Evolutionary conservation across 2,888 invertebrate species (phyloP).

Genomic region (Drosophila histrio): DNA sequence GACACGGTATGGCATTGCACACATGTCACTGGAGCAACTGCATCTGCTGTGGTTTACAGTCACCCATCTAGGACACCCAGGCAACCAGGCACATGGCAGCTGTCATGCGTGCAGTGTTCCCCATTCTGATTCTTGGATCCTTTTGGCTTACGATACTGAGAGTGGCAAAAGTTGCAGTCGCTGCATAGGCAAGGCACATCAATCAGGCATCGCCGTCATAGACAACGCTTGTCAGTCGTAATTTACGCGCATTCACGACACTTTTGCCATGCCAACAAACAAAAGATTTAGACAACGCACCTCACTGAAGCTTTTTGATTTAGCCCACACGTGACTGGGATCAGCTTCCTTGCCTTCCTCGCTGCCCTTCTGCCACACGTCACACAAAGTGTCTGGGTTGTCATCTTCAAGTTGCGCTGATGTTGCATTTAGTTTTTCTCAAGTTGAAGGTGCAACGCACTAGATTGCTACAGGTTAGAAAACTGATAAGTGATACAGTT

Average conservation of each 20-base stretch:
- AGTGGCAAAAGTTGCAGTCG: constrained; percentile 63
- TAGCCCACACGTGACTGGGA: constrained; percentile 61
- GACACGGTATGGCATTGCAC: constrained; percentile 46
- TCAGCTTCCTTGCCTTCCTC: constrained; percentile 2
- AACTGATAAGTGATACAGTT: not conserved
- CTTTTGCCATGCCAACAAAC: constrained; percentile 54
- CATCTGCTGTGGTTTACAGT: constrained; percentile 62
- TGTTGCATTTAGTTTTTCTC: constrained; percentile 23
- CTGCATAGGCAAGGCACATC: constrained; percentile 61
- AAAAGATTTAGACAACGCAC: constrained; percentile 60
- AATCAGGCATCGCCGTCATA: constrained; percentile 66
- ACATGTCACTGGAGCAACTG: constrained; percentile 53
- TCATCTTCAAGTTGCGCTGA: constrained; percentile 32
- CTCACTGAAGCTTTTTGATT: constrained; percentile 59
- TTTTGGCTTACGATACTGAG: constrained; percentile 34
- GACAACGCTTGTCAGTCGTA: constrained; percentile 70
- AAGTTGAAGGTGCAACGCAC: not conserved
- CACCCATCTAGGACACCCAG: not conserved
- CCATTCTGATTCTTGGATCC: constrained; percentile 16
- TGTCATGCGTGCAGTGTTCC: constrained; percentile 67
- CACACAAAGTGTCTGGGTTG: constrained; percentile 8
- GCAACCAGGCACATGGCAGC: constrained; percentile 58
- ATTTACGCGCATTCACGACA: constrained; percentile 74
- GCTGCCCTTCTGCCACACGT: too few relatives aligned
- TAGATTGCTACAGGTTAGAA: constrained; percentile 5